These are phyloP conservation scores for Mastacembelus armatus DNA, from an alignment of 2,797 vertebrate genomes.

Conservation along the genomic window DNA sequence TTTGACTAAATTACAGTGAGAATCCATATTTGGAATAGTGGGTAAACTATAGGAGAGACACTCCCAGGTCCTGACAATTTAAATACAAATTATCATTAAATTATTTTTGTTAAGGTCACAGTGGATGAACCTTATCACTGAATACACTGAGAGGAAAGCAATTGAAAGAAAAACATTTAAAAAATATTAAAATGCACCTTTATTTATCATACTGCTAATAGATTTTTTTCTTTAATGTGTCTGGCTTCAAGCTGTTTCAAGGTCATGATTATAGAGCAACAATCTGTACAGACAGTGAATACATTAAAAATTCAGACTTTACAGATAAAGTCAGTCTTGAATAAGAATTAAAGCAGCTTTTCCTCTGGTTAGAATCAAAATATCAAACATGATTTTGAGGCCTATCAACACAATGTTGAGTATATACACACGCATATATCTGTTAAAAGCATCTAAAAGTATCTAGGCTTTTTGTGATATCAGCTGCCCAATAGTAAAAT, in stretches of 20 bases:
- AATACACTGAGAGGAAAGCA: too few relatives aligned
- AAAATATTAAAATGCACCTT: conserved; percentile 36
- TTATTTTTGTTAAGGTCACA: conserved; percentile 13
- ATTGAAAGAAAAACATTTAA: not conserved
- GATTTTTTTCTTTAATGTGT: conserved; percentile 20
- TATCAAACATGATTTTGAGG: too few relatives aligned
- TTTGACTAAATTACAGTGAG: conserved; percentile 16
- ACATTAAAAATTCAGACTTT: conserved; percentile 17
- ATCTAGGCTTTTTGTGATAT: conserved; percentile 31
- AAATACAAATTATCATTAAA: not conserved
- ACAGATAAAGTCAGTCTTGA: conserved; percentile 17
- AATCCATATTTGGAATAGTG: conserved; percentile 7
- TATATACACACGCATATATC: not conserved
- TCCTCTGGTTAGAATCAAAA: conserved; percentile 2
- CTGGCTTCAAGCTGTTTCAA: conserved; percentile 45
- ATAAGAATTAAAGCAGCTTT: conserved; percentile 13
- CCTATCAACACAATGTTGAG: too few relatives aligned
- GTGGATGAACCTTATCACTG: conserved; percentile 9
- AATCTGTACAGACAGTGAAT: conserved; percentile 31
- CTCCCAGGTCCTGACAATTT: not conserved
- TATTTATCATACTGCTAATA: conserved; percentile 25
- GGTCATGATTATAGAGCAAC: conserved; percentile 40
- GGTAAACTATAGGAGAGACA: not conserved
- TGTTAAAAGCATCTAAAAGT: too few relatives aligned
- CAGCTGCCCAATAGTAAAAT: conserved; percentile 14